Conservation (phyloP, 2,888 invertebrate genomes). For the Clunio marinus region DNA sequence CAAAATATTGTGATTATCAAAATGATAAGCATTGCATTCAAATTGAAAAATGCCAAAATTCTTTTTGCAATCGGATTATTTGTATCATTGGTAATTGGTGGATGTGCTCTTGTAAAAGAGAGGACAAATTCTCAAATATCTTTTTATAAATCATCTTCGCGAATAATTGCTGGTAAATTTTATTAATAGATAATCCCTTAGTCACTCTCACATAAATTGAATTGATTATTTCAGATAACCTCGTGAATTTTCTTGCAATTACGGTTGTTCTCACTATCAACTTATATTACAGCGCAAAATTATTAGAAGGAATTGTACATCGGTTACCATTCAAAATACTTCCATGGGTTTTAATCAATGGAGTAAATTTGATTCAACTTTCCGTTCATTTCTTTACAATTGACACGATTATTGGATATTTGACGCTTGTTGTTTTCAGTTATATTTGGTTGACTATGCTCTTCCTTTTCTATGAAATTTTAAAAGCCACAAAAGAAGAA, state of each 20-base stretch:
- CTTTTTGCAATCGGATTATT: too few relatives aligned
- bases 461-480: neutral
- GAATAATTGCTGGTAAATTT: too few relatives aligned
- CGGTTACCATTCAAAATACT: neutral
- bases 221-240: too few relatives aligned
- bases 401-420: neutral
- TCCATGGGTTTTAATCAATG: neutral
- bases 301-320: neutral
- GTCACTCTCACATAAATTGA: too few relatives aligned
- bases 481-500: neutral
- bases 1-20: too few relatives aligned
- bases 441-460: neutral
- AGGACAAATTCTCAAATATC: too few relatives aligned
- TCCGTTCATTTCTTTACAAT: neutral
- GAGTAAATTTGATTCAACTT: neutral
- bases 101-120: too few relatives aligned
- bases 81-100: too few relatives aligned
- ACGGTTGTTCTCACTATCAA: neutral
- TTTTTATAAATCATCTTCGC: too few relatives aligned
- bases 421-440: neutral
- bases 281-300: neutral
- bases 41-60: too few relatives aligned
- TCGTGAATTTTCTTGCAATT: neutral
- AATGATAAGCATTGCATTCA: too few relatives aligned
- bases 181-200: too few relatives aligned